Evolutionary conservation across 2,888 invertebrate species (phyloP), one percentile per base, ranked within the genome.

Genomic region (Cantharis flavilabris): DNA sequence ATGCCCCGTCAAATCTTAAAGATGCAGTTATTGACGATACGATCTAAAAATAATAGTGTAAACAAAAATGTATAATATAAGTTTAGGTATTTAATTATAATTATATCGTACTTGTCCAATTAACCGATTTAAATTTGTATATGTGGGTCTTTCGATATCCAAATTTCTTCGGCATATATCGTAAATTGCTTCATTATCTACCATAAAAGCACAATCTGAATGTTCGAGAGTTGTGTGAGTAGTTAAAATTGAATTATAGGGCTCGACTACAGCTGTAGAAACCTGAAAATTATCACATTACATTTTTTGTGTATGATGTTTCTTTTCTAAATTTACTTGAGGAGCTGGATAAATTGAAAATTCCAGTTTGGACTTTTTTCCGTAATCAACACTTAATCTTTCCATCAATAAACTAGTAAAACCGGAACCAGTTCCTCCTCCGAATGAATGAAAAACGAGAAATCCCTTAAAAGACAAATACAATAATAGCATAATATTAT

Each of bases 271-370:
- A 14, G 94, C 94, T 7, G 94, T 94, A 11, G 94, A 94, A 23
- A 94, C 95, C 92, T 95, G 91, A n/a, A 83, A 81, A 67, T 63
- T 71, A 10, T 30, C 11, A n/a, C n/a, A 49, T 49, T 49, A 5
- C n/a, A n/a, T 5, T n/a, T 49, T 7, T 49, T 7, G 49, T 49
- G 7, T 7, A 49, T 49, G 1, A 9, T 9, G 10, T 62, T 33
- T 49, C 14, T 72, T 16, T 10, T 9, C 9, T 62, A 80, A 88
- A 30, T 30, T 86, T 89, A 95, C 96, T 90, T 96, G 96, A 7
- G 98, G 98, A 10, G 98, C 97, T 9, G 98, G 98, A 87, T 98
- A 98, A 84, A 98, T 96, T 75, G 97, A 95, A 89, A 98, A 98
- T 88, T 97, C 97, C 23, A 97, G 91, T 87, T 97, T 97, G 72